Conservation (phyloP, 2,888 invertebrate genomes). For the Cabera pusaria region DNA sequence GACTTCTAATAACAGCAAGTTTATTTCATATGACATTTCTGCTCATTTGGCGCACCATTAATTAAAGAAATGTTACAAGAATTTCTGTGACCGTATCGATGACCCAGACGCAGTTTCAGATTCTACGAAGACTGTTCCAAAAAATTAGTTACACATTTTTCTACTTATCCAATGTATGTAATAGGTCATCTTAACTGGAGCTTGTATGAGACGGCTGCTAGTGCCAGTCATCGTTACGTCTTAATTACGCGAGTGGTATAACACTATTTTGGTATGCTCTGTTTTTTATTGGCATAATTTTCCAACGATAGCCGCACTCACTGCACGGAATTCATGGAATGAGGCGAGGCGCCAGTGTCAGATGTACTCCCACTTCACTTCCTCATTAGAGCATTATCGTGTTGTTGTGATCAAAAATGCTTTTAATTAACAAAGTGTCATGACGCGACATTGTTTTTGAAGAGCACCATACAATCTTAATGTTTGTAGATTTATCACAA, state of each 20-base stretch:
- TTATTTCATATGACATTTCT: too few species aligned
- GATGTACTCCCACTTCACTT: slow-evolving; percentile 13
- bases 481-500: too few species aligned
- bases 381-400: slow-evolving; percentile 7
- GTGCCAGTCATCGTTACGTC: slow-evolving; percentile 31
- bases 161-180: slow-evolving; percentile 32
- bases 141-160: slow-evolving; percentile 15
- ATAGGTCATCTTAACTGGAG: slow-evolving; percentile 31
- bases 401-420: slow-evolving; percentile 8
- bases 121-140: slow-evolving; percentile 13
- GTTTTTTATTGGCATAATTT: slow-evolving; percentile 25
- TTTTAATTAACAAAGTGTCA: slow-evolving; percentile 12
- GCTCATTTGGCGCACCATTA: background rate
- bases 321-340: slow-evolving; percentile 10
- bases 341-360: slow-evolving; percentile 10
- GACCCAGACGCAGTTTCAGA: slow-evolving; percentile 17
- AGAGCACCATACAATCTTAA: slow-evolving; percentile 11
- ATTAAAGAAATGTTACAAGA: slow-evolving; percentile 15
- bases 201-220: slow-evolving; percentile 32
- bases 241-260: slow-evolving; percentile 26
- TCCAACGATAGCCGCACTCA: slow-evolving; percentile 17
- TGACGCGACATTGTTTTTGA: slow-evolving; percentile 12
- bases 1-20: too few species aligned
- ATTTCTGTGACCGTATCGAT: slow-evolving; percentile 17
- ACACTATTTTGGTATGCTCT: slow-evolving; percentile 24